Evolutionary conservation across 92 coral and sea anemone genomes (phyloP).

Genomic region (Anthopleura xanthogrammica): DNA sequence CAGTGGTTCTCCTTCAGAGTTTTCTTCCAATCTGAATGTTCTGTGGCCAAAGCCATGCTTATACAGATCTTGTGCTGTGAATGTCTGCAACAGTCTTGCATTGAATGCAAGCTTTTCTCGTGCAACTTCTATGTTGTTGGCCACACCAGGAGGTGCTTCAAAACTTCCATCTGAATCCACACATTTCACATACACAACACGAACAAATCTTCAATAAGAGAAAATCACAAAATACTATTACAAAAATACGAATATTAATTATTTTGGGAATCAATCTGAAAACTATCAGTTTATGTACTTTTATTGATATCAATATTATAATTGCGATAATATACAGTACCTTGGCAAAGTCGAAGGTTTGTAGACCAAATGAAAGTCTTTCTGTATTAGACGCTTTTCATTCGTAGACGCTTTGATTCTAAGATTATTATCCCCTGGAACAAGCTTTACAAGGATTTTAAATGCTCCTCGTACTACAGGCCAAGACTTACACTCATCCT

Average conservation of each 20-base stretch:
- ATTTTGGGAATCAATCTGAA: not conserved
- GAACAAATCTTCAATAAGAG: conserved; percentile 67
- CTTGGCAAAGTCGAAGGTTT: conserved; percentile 50
- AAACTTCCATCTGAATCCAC: conserved; percentile 88
- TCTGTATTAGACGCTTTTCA: conserved; percentile 14
- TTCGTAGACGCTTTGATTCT: conserved; percentile 35
- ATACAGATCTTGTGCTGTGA: conserved; percentile 83
- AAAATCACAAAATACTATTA: not conserved
- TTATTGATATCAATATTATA: no score
- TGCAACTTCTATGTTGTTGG: conserved; percentile 66
- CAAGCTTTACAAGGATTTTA: conserved; percentile 67
- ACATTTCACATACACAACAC: conserved; percentile 86
- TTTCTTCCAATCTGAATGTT: conserved; percentile 81
- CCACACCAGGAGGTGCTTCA: conserved; percentile 71
- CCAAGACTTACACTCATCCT: conserved; percentile 54
- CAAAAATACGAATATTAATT: not conserved
- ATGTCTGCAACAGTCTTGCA: conserved; percentile 84
- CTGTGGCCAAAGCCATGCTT: conserved; percentile 86
- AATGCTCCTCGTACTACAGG: conserved; percentile 71
- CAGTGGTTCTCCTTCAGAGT: conserved; percentile 65
- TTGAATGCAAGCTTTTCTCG: conserved; percentile 72
- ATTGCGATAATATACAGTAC: conserved; percentile 19
- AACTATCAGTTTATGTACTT: no score
- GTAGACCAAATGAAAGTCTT: conserved; percentile 47
- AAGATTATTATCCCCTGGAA: conserved; percentile 63